Percentiles rank a stretch among this genome's conserved stretches.
Conservation (phyloP, 2,113 vertebrate genomes). For the Laticauda colubrina region DNA sequence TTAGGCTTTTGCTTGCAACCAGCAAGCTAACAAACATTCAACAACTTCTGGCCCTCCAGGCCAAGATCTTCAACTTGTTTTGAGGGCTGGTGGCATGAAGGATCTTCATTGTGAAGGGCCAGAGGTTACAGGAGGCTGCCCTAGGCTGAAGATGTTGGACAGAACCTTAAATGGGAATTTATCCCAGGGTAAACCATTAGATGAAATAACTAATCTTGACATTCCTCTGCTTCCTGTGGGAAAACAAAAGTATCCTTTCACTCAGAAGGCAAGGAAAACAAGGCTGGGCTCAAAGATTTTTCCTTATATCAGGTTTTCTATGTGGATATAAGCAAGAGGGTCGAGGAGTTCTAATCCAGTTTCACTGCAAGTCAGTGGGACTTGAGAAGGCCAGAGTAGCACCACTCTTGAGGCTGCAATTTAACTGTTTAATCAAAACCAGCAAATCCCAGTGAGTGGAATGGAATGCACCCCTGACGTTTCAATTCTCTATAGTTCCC, state of each 20-base stretch:
- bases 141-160: background rate
- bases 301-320: background rate
- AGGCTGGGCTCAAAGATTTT: background rate
- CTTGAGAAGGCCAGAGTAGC: background rate
- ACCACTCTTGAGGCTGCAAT: background rate
- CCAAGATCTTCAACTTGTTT: background rate
- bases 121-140: background rate
- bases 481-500: background rate
- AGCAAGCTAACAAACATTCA: background rate
- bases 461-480: background rate
- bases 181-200: background rate
- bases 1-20: background rate
- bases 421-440: background rate
- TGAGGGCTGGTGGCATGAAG: background rate
- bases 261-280: background rate
- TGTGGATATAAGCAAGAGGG: background rate
- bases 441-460: background rate
- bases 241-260: background rate
- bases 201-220: background rate
- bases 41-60: background rate
- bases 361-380: background rate
- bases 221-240: background rate
- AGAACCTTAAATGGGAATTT: background rate
- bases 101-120: background rate
- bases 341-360: background rate